These are phyloP conservation scores for Melanotus villosus DNA, from an alignment of 2,888 invertebrate genomes.

Conservation along the genomic window DNA sequence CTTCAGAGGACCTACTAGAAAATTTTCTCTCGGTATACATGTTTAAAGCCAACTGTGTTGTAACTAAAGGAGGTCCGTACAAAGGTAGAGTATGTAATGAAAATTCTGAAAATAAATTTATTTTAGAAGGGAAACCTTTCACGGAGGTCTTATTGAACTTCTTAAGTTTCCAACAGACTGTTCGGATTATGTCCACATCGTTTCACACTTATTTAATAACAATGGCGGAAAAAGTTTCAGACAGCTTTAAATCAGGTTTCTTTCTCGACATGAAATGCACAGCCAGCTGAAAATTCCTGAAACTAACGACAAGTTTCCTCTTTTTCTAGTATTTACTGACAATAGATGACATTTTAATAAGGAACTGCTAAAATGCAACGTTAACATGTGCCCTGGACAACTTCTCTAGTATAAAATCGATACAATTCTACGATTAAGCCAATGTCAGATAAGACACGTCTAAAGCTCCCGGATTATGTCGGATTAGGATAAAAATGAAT, in stretches of 20 bases:
- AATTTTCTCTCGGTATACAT: background rate
- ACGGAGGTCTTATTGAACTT: conserved; percentile 42
- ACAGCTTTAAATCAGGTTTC: conserved; percentile 53
- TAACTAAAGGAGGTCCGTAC: conserved; percentile 7
- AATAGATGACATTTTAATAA: conserved; percentile 35
- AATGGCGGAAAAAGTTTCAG: conserved; percentile 58
- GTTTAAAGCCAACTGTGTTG: background rate
- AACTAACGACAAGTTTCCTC: conserved; percentile 24
- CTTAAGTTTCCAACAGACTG: conserved; percentile 58
- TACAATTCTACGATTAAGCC: conserved; percentile 46
- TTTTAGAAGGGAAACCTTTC: conserved; percentile 21
- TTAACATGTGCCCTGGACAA: background rate
- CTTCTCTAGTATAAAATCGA: conserved; percentile 47
- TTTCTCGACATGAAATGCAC: conserved; percentile 31
- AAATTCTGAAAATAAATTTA: conserved; percentile 32
- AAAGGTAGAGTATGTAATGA: conserved; percentile 30
- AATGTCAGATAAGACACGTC: conserved; percentile 56
- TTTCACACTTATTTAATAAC: conserved; percentile 66
- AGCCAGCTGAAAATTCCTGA: conserved; percentile 22
- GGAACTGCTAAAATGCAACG: conserved; percentile 6
- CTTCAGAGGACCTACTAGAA: background rate
- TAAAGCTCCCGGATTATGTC: conserved; percentile 55
- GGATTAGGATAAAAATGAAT: conserved; percentile 61
- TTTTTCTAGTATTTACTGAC: conserved; percentile 8
- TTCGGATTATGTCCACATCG: conserved; percentile 62